Percentiles rank a stretch among this genome's conserved stretches.
Evolutionary conservation across 2,888 invertebrate species (phyloP).

Genomic region (Lumbricus terrestris): DNA sequence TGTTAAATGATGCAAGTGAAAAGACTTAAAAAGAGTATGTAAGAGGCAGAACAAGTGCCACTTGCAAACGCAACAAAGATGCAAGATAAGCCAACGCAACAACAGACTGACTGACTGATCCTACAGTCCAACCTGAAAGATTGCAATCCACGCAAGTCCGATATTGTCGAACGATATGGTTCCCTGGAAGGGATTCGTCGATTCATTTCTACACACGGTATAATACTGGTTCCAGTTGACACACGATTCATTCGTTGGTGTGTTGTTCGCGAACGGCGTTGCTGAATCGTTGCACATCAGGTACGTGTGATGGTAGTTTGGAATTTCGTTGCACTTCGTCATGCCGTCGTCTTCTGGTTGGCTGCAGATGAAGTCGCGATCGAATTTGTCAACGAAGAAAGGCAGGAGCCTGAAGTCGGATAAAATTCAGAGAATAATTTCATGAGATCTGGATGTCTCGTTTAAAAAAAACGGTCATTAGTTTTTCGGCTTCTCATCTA

Average conservation of each 20-base stretch:
- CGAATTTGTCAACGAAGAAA: slow-evolving; percentile 24
- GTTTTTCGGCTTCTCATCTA: background rate
- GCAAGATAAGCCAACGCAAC: background rate
- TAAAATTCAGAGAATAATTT: background rate
- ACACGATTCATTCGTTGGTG: slow-evolving; percentile 66
- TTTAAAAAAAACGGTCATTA: background rate
- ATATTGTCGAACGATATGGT: slow-evolving; percentile 99
- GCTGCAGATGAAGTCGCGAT: slow-evolving; percentile 88
- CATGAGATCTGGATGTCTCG: background rate
- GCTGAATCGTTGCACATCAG: slow-evolving; percentile 77
- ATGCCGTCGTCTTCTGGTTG: slow-evolving; percentile 89
- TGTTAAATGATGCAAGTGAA: background rate
- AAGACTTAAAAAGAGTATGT: background rate
- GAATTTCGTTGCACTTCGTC: slow-evolving; percentile 69
- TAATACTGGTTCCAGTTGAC: slow-evolving; percentile 99
- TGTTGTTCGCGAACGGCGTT: slow-evolving; percentile 43
- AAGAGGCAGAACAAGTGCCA: background rate
- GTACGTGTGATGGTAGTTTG: slow-evolving; percentile 67
- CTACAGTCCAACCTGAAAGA: slow-evolving; percentile 84
- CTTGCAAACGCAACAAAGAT: background rate
- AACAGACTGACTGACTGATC: background rate
- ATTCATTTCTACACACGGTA: slow-evolving; percentile 85
- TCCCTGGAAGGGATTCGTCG: slow-evolving; percentile 95
- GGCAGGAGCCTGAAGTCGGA: slow-evolving; percentile 15
- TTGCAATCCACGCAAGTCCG: slow-evolving; percentile 98